These are phyloP conservation scores for Prunella fulvescens DNA, from an alignment of 2,113 vertebrate species.

Conservation along the genomic window DNA sequence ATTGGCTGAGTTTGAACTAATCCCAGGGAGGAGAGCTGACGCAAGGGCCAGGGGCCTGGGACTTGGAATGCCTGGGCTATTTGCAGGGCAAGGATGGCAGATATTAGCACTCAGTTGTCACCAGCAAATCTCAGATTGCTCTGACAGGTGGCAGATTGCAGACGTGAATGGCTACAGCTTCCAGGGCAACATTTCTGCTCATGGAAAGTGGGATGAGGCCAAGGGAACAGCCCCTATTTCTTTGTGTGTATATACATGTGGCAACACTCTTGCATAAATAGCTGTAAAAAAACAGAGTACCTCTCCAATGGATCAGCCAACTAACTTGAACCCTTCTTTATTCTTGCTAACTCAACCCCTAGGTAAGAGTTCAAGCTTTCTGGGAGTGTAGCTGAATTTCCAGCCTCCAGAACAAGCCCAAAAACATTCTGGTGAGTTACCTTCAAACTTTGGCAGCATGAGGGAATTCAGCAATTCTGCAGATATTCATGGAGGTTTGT, in stretches of 20 bases:
- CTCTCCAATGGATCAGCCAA: neutral
- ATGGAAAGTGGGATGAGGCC: conserved; percentile 17
- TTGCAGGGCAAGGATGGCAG: conserved; percentile 52
- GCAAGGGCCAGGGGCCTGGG: conserved; percentile 24
- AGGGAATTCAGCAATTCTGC: neutral
- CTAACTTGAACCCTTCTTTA: neutral
- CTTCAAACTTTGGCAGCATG: neutral
- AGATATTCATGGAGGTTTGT: neutral
- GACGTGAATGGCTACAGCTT: conserved; percentile 4
- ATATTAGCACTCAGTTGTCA: conserved; percentile 59
- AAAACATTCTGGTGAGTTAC: neutral
- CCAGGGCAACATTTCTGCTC: conserved; percentile 8
- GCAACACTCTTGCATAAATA: neutral
- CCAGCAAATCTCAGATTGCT: conserved; percentile 46
- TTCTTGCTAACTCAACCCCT: neutral
- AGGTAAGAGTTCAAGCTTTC: neutral
- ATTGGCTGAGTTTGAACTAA: conserved; percentile 43
- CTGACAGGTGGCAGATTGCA: conserved; percentile 58
- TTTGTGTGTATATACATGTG: neutral
- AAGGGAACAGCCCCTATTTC: neutral
- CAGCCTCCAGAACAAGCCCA: neutral
- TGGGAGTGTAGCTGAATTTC: neutral
- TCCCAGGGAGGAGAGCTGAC: conserved; percentile 41
- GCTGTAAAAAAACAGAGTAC: neutral
- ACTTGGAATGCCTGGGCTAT: conserved; percentile 42